phyloP scores from a whole-genome alignment of 2,113 vertebrate species.

The Baryphthengus martii region DNA sequence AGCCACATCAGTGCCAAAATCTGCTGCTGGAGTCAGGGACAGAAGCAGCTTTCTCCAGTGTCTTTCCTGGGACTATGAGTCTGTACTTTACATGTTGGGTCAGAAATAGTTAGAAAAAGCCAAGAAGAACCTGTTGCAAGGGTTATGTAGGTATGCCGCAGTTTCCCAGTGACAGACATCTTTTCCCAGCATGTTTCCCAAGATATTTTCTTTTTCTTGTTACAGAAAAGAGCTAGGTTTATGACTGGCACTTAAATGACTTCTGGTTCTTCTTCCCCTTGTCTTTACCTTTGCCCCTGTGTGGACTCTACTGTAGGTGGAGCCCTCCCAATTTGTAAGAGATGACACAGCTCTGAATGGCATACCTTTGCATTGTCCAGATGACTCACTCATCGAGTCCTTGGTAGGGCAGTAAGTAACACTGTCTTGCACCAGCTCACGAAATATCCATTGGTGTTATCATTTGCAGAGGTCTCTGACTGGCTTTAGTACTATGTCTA shows the following conservation, averaged over 20 bases:
- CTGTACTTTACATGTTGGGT: background rate
- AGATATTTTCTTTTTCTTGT: background rate
- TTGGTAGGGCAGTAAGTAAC: background rate
- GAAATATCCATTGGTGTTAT: background rate
- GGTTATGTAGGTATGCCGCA: background rate
- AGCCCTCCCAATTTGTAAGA: background rate
- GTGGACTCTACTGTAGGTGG: background rate
- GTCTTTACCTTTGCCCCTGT: background rate
- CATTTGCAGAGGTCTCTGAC: background rate
- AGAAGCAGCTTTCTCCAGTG: background rate
- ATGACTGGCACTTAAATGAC: background rate
- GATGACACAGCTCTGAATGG: background rate
- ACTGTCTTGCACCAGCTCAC: background rate
- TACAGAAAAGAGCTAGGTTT: background rate
- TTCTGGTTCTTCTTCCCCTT: background rate
- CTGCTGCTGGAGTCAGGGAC: background rate
- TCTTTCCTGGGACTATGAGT: background rate
- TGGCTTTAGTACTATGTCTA: background rate
- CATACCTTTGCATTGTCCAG: background rate
- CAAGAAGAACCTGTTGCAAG: background rate
- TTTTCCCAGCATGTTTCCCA: background rate
- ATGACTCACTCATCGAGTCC: background rate
- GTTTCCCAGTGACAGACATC: background rate
- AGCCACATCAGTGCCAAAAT: accelerated
- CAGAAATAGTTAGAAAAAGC: background rate